These are phyloP conservation scores for Drosophila oshimai DNA, from an alignment of 1,140 invertebrate genomes.

Conservation along the genomic window DNA sequence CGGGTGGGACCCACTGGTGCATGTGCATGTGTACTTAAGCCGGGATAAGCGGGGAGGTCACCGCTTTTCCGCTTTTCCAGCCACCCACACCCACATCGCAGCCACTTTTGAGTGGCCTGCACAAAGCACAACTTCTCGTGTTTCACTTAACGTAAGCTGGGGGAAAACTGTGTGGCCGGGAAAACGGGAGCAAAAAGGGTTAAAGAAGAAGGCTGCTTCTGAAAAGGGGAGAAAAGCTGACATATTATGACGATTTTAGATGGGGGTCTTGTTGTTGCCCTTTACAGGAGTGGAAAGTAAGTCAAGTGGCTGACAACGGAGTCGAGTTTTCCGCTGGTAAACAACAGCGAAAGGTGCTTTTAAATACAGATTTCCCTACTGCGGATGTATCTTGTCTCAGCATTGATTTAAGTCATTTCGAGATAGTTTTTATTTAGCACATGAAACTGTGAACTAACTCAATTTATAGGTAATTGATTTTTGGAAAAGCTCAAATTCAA, in stretches of 20 bases:
- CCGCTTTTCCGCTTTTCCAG: neutral
- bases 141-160: conserved; percentile 32
- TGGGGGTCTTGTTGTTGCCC: neutral
- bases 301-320: conserved; percentile 12
- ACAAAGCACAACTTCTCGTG: conserved; percentile 30
- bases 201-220: no score
- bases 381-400: no score
- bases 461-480: no score
- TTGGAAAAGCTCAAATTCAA: no score
- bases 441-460: no score
- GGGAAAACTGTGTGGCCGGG: neutral
- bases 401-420: no score
- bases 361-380: neutral
- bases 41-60: neutral
- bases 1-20: neutral
- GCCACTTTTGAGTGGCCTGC: neutral
- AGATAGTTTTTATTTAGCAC: no score
- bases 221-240: neutral
- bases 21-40: conserved; percentile 21
- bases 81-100: no score
- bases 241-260: conserved; percentile 16
- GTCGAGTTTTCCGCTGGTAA: neutral
- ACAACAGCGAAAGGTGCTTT: conserved; percentile 1
- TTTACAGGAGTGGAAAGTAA: neutral
- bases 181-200: neutral